Percentiles rank a stretch among this genome's conserved stretches.
Conservation (phyloP, 2,113 vertebrate genomes). For the Lagopus muta region DNA sequence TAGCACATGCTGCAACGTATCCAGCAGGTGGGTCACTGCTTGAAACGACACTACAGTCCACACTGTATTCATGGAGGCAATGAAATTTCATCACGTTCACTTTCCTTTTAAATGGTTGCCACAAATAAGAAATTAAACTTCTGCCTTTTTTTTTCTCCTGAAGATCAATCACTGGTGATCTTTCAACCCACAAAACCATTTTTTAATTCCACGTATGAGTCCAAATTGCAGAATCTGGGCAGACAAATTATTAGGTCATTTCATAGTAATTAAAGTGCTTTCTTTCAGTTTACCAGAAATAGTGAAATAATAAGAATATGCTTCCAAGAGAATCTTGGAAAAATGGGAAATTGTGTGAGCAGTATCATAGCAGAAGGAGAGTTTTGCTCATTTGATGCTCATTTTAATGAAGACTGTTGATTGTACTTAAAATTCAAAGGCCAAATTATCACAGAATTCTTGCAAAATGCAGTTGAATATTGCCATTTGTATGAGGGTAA, state of each 20-base stretch:
- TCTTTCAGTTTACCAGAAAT: background rate
- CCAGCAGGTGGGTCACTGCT: background rate
- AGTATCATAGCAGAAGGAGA: background rate
- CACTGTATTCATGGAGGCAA: background rate
- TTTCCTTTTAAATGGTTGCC: background rate
- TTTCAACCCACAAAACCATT: background rate
- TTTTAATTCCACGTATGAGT: background rate
- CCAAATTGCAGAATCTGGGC: background rate
- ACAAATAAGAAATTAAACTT: background rate
- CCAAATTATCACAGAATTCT: background rate
- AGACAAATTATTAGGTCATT: background rate
- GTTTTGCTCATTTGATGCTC: background rate
- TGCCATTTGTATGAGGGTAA: background rate
- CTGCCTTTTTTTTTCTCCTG: background rate
- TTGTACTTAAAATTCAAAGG: background rate
- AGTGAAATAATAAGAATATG: background rate
- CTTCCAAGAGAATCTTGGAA: background rate
- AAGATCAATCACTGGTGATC: background rate
- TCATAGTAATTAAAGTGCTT: background rate
- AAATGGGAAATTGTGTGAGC: background rate
- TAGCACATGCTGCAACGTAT: accelerated
- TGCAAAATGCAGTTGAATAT: background rate
- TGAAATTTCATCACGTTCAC: background rate
- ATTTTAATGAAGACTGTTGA: background rate
- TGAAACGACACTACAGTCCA: background rate